A percentile compares a stretch with the other conserved stretches of the same genome.
Conservation (phyloP, 2,113 vertebrate genomes). For the Perccottus glenii region DNA sequence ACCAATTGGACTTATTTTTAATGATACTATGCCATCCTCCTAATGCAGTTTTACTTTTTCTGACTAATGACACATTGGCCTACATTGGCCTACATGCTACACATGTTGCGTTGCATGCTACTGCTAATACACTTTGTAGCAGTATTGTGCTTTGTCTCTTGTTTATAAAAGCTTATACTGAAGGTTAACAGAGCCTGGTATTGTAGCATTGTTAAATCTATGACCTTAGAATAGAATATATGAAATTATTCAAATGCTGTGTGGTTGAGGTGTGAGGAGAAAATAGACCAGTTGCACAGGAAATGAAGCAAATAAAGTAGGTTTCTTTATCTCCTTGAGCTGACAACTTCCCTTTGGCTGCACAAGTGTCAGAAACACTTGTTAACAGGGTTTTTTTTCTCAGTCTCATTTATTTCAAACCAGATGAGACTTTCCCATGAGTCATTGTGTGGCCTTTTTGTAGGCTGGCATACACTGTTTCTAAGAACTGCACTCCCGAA, state of each 20-base stretch:
- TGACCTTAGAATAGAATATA: background rate
- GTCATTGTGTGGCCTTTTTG: conserved; percentile 23
- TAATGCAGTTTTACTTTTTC: too few relatives aligned
- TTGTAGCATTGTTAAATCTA: background rate
- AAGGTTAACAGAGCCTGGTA: background rate
- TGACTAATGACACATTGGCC: too few relatives aligned
- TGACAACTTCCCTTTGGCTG: conserved; percentile 12
- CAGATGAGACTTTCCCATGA: conserved; percentile 58
- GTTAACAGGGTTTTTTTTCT: conserved; percentile 37
- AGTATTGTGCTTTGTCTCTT: too few relatives aligned
- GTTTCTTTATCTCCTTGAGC: conserved; percentile 7
- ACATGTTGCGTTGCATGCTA: background rate
- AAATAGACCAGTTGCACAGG: conserved; percentile 34
- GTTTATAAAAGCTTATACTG: too few relatives aligned
- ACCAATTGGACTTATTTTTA: too few relatives aligned
- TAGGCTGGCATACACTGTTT: conserved; percentile 18
- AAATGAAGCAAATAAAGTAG: conserved; percentile 44
- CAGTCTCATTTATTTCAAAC: conserved; percentile 10
- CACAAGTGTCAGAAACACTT: conserved; percentile 20
- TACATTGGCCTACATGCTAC: too few relatives aligned
- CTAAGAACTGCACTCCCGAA: conserved; percentile 26
- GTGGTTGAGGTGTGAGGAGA: conserved; percentile 26
- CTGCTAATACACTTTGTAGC: too few relatives aligned
- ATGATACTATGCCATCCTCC: too few relatives aligned
- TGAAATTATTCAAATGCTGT: background rate